Conservation (phyloP, 2,797 vertebrate species). For the Spheniscus humboldti region DNA sequence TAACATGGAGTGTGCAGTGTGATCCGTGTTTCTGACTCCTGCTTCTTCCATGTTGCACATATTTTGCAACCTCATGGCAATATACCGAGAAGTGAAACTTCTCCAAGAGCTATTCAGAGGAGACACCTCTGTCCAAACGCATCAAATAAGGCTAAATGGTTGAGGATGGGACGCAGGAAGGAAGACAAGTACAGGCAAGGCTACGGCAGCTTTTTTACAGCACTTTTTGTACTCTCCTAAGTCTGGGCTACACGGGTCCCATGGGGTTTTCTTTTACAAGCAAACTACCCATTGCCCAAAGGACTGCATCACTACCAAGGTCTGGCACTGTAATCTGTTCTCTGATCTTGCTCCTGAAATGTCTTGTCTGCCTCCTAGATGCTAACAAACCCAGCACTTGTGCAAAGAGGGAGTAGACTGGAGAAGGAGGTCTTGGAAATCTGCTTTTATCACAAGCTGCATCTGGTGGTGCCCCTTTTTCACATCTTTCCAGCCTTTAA, state of each 20-base stretch:
- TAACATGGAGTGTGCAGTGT: not conserved
- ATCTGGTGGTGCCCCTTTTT: not conserved
- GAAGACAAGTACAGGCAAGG: not conserved
- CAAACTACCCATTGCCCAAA: not conserved
- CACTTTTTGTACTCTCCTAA: not conserved
- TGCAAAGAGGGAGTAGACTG: not conserved
- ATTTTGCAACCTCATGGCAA: not conserved
- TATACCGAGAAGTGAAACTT: not conserved
- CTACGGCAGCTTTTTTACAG: not conserved
- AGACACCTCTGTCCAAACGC: not conserved
- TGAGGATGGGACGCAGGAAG: not conserved
- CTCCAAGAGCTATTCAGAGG: not conserved
- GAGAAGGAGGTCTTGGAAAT: not conserved
- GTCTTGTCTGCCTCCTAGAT: not conserved
- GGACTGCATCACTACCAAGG: not conserved
- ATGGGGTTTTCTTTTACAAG: not conserved
- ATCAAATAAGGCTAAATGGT: not conserved
- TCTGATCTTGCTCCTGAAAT: not conserved
- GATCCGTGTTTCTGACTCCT: not conserved
- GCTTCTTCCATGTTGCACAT: not conserved
- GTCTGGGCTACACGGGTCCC: not conserved
- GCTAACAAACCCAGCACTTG: not conserved
- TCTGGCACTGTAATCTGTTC: not conserved
- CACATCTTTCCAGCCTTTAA: not conserved
- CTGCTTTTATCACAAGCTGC: not conserved